These are phyloP conservation scores for Gymnoscelis rufifasciata DNA, from an alignment of 2,888 invertebrate species.

Conservation along the genomic window DNA sequence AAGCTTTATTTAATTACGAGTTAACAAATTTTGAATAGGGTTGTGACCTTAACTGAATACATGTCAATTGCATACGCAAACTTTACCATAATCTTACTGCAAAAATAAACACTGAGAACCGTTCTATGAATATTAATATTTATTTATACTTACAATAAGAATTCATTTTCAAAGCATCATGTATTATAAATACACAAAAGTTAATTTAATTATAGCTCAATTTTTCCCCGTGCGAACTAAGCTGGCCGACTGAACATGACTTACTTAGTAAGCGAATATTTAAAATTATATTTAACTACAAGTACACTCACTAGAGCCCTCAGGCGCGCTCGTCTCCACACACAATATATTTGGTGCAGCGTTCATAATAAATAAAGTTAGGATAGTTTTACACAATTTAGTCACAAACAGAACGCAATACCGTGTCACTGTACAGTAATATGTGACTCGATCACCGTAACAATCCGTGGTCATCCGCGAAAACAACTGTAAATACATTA, in stretches of 20 bases:
- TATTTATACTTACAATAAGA: constrained; percentile 77
- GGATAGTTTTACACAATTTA: constrained; percentile 42
- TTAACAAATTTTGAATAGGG: constrained; percentile 79
- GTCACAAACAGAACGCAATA: constrained; percentile 40
- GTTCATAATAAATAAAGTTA: constrained; percentile 54
- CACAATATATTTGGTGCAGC: constrained; percentile 47
- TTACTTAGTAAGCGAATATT: constrained; percentile 72
- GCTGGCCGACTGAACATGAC: constrained; percentile 64
- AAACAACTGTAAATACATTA: constrained; percentile 13
- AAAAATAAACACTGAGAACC: constrained; percentile 75
- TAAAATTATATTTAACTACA: constrained; percentile 66
- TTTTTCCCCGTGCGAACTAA: constrained; percentile 61
- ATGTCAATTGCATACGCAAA: constrained; percentile 72
- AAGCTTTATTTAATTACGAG: constrained; percentile 80
- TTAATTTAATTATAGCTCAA: constrained; percentile 69
- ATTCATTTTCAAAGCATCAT: constrained; percentile 74
- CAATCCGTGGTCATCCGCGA: constrained; percentile 28
- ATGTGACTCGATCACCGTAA: constrained; percentile 16
- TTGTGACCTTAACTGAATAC: constrained; percentile 79
- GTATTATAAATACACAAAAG: constrained; percentile 73
- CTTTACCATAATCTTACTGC: constrained; percentile 69
- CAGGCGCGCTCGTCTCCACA: constrained; percentile 24
- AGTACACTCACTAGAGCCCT: constrained; percentile 38
- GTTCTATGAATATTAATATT: constrained; percentile 76
- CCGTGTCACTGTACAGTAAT: constrained; percentile 21